These are phyloP conservation scores for Nephrotoma guestfalica DNA, from an alignment of 2,888 invertebrate genomes.

Conservation along the genomic window DNA sequence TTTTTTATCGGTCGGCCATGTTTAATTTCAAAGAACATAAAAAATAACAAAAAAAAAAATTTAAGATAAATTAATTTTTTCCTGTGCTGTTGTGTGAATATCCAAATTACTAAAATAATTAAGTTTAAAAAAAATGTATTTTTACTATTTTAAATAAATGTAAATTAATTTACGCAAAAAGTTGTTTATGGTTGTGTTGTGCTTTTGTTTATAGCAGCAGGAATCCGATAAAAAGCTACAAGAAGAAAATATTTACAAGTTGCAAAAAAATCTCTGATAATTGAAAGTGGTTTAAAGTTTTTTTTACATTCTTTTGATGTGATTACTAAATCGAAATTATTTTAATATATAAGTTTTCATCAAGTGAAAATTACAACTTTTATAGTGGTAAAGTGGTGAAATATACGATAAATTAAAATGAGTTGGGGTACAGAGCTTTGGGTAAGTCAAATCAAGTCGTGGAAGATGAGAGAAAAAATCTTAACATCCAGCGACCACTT, in stretches of 20 bases:
- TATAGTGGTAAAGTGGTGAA: background rate
- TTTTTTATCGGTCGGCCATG: background rate
- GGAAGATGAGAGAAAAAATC: background rate
- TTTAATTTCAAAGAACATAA: background rate
- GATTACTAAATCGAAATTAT: background rate
- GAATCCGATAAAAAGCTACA: background rate
- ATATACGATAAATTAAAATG: background rate
- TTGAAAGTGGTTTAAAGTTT: background rate
- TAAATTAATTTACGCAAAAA: background rate
- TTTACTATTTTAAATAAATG: background rate
- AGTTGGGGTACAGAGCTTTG: background rate
- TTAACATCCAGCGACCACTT: background rate
- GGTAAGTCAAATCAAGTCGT: background rate
- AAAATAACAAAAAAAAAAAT: background rate
- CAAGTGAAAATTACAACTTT: background rate
- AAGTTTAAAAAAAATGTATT: background rate
- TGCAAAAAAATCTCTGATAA: background rate
- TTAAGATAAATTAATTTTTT: background rate
- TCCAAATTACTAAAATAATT: background rate
- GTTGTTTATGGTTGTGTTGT: background rate
- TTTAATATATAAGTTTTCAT: background rate
- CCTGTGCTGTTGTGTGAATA: background rate
- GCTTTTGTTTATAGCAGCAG: background rate
- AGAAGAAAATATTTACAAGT: background rate
- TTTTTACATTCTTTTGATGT: background rate